A percentile compares a stretch with the other conserved stretches of the same genome.
Conservation (phyloP, 1,140 invertebrate genomes). For the Oncopodura yosiiana region DNA sequence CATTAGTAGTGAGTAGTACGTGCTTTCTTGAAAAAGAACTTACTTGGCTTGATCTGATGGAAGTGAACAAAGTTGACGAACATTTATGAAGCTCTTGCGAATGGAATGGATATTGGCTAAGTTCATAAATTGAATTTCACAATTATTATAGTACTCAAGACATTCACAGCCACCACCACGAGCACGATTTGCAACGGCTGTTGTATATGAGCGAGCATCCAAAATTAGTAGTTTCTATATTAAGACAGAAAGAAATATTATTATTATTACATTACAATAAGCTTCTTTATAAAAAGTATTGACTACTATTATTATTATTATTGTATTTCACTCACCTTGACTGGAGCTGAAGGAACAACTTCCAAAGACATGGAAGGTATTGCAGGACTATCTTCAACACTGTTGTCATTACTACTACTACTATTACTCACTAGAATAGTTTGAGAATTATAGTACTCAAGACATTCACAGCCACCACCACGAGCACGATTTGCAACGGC, state of each 20-base stretch:
- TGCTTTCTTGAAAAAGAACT: too few species aligned
- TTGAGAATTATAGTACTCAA: conserved; percentile 80
- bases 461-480: conserved; percentile 90
- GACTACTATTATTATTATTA: too few species aligned
- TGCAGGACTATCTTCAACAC: neutral
- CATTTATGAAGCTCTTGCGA: conserved; percentile 69
- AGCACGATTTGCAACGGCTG: conserved; percentile 87
- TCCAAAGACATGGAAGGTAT: conserved; percentile 20
- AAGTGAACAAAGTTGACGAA: conserved; percentile 62
- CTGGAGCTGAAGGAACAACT: conserved; percentile 24
- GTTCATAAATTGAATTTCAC: conserved; percentile 95
- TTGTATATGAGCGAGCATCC: conserved; percentile 88
- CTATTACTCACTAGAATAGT: too few species aligned
- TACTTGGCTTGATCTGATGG: conserved; percentile 66
- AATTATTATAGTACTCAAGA: conserved; percentile 84
- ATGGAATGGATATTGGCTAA: conserved; percentile 93
- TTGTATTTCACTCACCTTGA: conserved; percentile 22
- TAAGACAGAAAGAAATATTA: conserved; percentile 19
- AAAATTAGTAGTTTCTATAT: conserved; percentile 81
- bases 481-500: conserved; percentile 90
- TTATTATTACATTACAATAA: too few species aligned
- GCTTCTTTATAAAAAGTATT: too few species aligned
- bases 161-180: conserved; percentile 93
- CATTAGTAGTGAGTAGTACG: too few species aligned
- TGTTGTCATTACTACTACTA: neutral